Percentiles rank a stretch among this genome's conserved stretches.
Evolutionary conservation across 2,888 invertebrate species (phyloP).

Genomic region (Acrocyrtus sp.): DNA sequence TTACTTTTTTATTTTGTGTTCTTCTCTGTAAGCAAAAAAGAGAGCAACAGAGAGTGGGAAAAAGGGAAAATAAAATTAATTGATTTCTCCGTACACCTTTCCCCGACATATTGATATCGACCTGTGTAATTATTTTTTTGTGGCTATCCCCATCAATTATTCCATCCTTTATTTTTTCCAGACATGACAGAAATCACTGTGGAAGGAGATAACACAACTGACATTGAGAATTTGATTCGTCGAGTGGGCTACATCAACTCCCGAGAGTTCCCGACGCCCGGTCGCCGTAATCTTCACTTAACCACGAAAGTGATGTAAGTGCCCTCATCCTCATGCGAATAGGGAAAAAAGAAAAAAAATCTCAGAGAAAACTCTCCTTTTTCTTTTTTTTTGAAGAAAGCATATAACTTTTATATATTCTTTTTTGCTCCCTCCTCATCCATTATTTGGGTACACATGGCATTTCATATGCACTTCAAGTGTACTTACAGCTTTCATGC

Average conservation of each 20-base stretch:
- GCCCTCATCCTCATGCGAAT: conserved; percentile 33
- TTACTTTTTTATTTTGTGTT: background rate
- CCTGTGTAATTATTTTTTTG: background rate
- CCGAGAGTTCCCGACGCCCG: conserved; percentile 93
- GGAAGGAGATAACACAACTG: conserved; percentile 89
- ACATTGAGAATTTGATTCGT: conserved; percentile 86
- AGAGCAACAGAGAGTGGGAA: background rate
- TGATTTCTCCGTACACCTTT: background rate
- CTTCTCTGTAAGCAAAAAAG: background rate
- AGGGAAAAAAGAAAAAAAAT: no score
- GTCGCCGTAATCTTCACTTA: conserved; percentile 85
- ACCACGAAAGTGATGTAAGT: conserved; percentile 81
- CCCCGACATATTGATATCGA: background rate
- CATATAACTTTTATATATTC: background rate
- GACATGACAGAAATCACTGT: conserved; percentile 90
- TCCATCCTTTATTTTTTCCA: conserved; percentile 65
- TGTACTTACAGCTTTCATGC: background rate
- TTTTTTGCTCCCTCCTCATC: background rate
- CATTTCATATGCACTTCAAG: background rate
- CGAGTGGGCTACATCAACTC: conserved; percentile 89
- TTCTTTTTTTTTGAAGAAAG: background rate
- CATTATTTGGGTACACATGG: background rate
- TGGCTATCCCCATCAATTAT: no score
- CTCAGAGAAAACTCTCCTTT: conserved; percentile 11
- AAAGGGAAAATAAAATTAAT: background rate